phyloP scores from a whole-genome alignment of 2,797 vertebrate species.

The Amblyopsis hoosieri region DNA sequence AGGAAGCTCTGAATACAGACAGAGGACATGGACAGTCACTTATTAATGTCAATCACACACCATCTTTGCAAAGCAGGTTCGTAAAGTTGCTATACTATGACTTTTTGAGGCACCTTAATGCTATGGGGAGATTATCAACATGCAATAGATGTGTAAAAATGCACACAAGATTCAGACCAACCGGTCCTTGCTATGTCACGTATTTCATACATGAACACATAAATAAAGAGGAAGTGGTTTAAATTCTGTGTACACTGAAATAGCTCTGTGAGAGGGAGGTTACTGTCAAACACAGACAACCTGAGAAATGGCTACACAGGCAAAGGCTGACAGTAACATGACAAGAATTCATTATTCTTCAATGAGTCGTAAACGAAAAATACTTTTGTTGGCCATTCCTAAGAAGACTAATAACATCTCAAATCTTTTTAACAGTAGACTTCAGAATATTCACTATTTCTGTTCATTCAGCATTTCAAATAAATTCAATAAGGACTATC shows the following conservation, averaged over 20 bases:
- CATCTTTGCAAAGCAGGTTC: conserved; percentile 8
- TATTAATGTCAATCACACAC: conserved; percentile 3
- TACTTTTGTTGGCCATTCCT: neutral
- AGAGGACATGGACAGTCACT: conserved; percentile 39
- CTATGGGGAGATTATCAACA: neutral
- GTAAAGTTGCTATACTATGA: neutral
- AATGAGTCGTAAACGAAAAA: conserved; percentile 12
- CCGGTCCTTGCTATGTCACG: neutral
- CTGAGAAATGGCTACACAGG: neutral
- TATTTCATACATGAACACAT: conserved; percentile 22
- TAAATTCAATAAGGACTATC: neutral
- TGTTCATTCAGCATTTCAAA: conserved; percentile 11
- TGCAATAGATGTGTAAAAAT: conserved; percentile 4
- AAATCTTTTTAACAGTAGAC: conserved; percentile 15
- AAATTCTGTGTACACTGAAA: conserved; percentile 33
- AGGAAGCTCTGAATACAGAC: conserved; percentile 76
- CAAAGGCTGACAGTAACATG: neutral
- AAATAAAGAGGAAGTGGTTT: conserved; percentile 68
- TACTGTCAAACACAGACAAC: conserved; percentile 19
- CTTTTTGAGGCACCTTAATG: neutral
- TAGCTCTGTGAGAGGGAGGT: conserved; percentile 26
- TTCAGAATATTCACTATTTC: neutral
- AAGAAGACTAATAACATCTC: neutral
- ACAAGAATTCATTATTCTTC: neutral
- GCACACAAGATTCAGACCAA: neutral